Conservation (phyloP, 2,113 vertebrate species). For the Oxyura jamaicensis region DNA sequence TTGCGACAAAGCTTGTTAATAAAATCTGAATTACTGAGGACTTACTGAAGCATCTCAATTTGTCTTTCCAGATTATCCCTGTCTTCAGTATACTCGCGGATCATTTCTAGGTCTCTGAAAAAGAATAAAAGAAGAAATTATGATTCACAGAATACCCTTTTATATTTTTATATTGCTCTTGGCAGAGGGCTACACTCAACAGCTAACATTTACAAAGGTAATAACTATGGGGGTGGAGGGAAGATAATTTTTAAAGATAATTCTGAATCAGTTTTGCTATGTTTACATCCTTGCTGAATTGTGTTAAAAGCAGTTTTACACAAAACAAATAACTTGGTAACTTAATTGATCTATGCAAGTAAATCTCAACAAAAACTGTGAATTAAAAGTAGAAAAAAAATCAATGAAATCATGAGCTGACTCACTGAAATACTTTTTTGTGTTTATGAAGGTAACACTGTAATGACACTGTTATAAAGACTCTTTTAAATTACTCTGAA, state of each 20-base stretch:
- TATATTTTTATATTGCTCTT: background rate
- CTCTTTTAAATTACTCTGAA: background rate
- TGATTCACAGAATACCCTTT: background rate
- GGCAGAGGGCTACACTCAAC: background rate
- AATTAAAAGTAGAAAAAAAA: background rate
- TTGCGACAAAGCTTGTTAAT: background rate
- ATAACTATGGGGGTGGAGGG: background rate
- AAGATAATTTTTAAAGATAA: background rate
- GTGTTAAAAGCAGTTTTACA: background rate
- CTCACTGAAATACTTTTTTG: background rate
- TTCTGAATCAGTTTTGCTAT: background rate
- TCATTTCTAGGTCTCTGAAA: slow-evolving; percentile 89
- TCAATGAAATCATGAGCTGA: background rate
- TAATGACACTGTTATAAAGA: background rate
- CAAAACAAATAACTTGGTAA: background rate
- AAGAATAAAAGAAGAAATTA: background rate
- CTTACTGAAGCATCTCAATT: slow-evolving; percentile 96
- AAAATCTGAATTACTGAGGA: slow-evolving; percentile 41
- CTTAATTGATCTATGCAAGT: background rate
- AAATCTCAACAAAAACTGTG: background rate
- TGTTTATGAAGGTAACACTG: background rate
- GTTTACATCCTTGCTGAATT: background rate
- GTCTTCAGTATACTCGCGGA: slow-evolving; percentile 90
- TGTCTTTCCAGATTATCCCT: slow-evolving; percentile 90
- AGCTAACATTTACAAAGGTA: background rate